Base-by-base conservation (phyloP, 2,797 vertebrate genomes). In the Catostomus latipinnis region DNA sequence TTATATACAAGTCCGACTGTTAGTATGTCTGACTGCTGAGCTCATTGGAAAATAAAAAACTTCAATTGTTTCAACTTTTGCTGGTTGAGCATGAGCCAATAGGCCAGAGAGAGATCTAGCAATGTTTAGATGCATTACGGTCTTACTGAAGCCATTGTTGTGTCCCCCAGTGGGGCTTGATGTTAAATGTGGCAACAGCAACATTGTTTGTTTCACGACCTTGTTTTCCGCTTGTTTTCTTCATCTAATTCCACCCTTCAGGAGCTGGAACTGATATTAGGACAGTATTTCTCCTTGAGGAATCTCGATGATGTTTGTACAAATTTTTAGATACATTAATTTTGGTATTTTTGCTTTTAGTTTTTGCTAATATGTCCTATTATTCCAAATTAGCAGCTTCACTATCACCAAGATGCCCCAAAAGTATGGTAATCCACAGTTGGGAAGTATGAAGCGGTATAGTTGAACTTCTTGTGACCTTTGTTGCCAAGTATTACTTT, bases 81-180 rank as follows among this genome's bases (percentile, higher is more conserved):
- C 89, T 91, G 90, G 84, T 83, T 16, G 82, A 88, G 90, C 90
- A 84, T 57, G 52, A 86, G 81, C 83, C 81, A 78, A 81, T 81
- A 74, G 86, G 85, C 87, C 90, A 88, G 74, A 94, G 92, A 93
- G 90, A 91, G 83, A 94, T 94, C 93, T 91, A 91, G 92, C 90
- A 94, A 88, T 67, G 84, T 87, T 88, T 85, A 84, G 91, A 91
- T 14, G 43, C 22, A 74, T 81, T 86, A 56, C 45, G 76, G 80
- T 86, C 83, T 65, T 75, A 84, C 87, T 87, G 88, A 88, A 74
- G 84, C 87, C 87, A 91, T 93, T 93, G 90, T 93, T 91, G 85
- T 89, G 0, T 63, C 22, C 74, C 79, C 4, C 78, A 14, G 2
- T 46, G 76, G 53, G 88, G 86, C 74, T 87, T 49, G n/a, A 75